Base-by-base conservation (phyloP, 2,797 vertebrate genomes). In the Microctenopoma steveboyesi region DNA sequence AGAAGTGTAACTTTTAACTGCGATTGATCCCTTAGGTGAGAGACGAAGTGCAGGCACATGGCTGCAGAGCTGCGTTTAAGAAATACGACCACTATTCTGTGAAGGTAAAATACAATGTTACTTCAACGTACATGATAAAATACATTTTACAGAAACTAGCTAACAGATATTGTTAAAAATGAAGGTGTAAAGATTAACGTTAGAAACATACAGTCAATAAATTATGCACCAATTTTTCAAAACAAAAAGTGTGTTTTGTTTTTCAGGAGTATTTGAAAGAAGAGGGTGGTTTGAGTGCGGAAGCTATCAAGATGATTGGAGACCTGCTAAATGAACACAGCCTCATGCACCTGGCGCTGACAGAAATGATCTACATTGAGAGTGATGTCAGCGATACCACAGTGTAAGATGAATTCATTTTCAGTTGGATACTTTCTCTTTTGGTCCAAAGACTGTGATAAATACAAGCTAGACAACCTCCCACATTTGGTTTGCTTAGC, bases 1-100 rank as follows among this genome's bases (percentile, higher is more conserved):
- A 39, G 1, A 11, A 40, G 3, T 40, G 37, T 40, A 11, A 40
- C 39, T 11, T 12, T 11, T 11, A 40, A 15, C 13, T 43, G 13
- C 3, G 5, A 16, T 43, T 15, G 11, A 43, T 43, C 13, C 55
- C 37, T 7, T 27, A 93, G 92, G 76, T 93, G 49, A 86, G 71
- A 65, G 78, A 86, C 8, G 79, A 92, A 22, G 62, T 92, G 46
- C 49, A 79, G 39, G 48, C 52, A 11, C 42, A 83, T 12, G 89
- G 87, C 49, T 92, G 91, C 72, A 28, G 14, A 3, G 55, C 61
- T 30, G 45, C 75, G 0, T 52, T 91, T 12, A 0, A 47, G 10
- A 90, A 84, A 50, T 93, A 90, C 18, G 86, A 90, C 70, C 78
- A 60, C n/a, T 93, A 90, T 37, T 90, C 92, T 50, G 81, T 92